Percentiles rank a stretch among this genome's conserved stretches.
Evolutionary conservation across 2,888 invertebrate genomes (phyloP).

Genomic region (Ophioninae sp.): DNA sequence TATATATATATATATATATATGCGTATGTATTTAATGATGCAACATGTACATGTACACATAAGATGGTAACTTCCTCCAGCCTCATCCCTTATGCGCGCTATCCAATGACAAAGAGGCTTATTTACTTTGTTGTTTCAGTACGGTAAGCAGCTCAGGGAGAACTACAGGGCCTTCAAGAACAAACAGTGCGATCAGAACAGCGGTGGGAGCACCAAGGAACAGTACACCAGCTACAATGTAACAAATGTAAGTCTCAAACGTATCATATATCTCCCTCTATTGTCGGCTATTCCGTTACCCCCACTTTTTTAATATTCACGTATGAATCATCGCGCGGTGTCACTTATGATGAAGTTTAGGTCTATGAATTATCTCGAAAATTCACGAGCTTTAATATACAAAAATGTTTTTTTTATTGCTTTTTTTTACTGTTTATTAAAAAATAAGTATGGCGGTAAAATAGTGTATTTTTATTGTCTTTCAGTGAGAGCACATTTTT

Average conservation of each 20-base stretch:
- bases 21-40: background rate
- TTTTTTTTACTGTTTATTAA: no score
- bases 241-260: conserved; percentile 81
- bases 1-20: background rate
- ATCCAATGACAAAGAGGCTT: conserved; percentile 62
- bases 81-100: conserved; percentile 37
- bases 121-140: conserved; percentile 81
- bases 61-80: conserved; percentile 12
- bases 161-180: conserved; percentile 85
- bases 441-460: no score
- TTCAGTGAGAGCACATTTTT: no score
- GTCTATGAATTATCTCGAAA: background rate
- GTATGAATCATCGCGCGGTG: background rate
- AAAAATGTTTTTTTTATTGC: no score
- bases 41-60: conserved; percentile 2
- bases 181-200: conserved; percentile 81
- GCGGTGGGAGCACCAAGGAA: conserved; percentile 81
- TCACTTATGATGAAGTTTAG: background rate
- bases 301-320: background rate
- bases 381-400: background rate
- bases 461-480: no score
- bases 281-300: background rate
- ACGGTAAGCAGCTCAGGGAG: conserved; percentile 84
- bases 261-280: background rate
- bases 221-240: conserved; percentile 82